A percentile compares a stretch with the other conserved stretches of the same genome.
Evolutionary conservation across 2,888 invertebrate species (phyloP).

Genomic region (Ophion obscuratus): DNA sequence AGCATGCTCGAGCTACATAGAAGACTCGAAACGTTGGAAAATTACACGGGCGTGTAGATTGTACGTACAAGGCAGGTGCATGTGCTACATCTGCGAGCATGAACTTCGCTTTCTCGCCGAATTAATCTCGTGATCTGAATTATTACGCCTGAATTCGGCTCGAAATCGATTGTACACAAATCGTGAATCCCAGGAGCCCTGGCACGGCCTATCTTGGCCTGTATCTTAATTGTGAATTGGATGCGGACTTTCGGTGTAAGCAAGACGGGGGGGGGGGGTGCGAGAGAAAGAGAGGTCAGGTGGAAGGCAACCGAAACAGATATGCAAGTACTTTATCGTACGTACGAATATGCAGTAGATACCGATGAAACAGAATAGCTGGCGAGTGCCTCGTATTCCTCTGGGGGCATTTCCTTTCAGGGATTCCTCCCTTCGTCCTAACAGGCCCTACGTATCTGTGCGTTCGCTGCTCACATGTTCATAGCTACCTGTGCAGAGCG

Average conservation of each 20-base stretch:
- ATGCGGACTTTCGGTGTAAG: slow-evolving; percentile 57
- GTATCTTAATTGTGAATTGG: slow-evolving; percentile 77
- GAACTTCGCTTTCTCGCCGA: slow-evolving; percentile 14
- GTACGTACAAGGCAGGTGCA: background rate
- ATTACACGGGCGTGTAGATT: background rate
- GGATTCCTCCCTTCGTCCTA: slow-evolving; percentile 28
- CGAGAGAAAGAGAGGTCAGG: slow-evolving; percentile 4
- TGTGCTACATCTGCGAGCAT: slow-evolving; percentile 2
- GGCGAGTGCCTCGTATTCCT: slow-evolving; percentile 37
- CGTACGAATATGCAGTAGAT: background rate
- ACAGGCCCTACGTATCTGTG: slow-evolving; percentile 13
- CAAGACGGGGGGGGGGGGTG: slow-evolving; percentile 7
- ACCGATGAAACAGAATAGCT: slow-evolving; percentile 16
- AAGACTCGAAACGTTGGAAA: background rate
- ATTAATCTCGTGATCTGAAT: slow-evolving; percentile 77
- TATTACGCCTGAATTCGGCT: slow-evolving; percentile 76
- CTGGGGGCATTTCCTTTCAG: slow-evolving; percentile 36
- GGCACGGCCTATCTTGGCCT: slow-evolving; percentile 71
- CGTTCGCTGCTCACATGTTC: slow-evolving; percentile 23
- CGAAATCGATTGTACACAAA: slow-evolving; percentile 78
- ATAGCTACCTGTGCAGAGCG: slow-evolving; percentile 7
- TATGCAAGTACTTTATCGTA: slow-evolving; percentile 17
- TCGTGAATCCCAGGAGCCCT: slow-evolving; percentile 63
- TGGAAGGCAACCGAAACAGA: slow-evolving; percentile 26
- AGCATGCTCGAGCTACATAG: background rate